Conservation (phyloP, 1,140 invertebrate species). For the Atta colombica region DNA sequence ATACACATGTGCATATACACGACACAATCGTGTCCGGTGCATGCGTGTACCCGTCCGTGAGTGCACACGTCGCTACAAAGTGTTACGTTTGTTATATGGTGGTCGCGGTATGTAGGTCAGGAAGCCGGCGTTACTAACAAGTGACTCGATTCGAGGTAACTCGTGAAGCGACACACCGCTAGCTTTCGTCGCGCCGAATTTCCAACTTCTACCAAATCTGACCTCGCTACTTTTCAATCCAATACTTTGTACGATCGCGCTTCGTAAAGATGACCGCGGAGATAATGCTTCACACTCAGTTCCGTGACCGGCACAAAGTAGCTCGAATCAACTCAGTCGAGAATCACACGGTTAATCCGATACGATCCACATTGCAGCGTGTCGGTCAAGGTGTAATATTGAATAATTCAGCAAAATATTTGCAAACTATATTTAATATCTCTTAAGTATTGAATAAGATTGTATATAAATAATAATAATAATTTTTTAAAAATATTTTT, state of each 20-base stretch:
- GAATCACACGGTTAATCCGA: conserved; percentile 17
- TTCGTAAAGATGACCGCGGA: conserved; percentile 19
- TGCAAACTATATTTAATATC: not conserved
- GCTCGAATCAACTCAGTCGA: conserved; percentile 21
- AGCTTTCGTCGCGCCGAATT: conserved; percentile 80
- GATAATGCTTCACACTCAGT: conserved; percentile 37
- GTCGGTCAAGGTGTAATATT: not conserved
- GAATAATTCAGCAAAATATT: conserved; percentile 9
- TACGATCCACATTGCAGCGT: not conserved
- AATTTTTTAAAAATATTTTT: not conserved
- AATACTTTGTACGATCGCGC: conserved; percentile 22
- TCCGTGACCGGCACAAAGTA: conserved; percentile 28
- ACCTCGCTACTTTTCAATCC: conserved; percentile 30
- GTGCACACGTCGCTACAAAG: conserved; percentile 56
- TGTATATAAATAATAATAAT: not conserved
- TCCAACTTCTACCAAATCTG: conserved; percentile 80
- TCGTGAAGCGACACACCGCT: conserved; percentile 68
- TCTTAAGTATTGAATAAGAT: not conserved
- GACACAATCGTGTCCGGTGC: conserved; percentile 27
- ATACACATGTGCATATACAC: not conserved
- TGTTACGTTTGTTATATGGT: conserved; percentile 71
- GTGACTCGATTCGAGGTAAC: conserved; percentile 76
- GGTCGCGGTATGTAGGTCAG: conserved; percentile 83
- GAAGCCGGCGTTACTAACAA: conserved; percentile 81
- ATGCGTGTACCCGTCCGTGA: conserved; percentile 12